A percentile compares a stretch with the other conserved stretches of the same genome.
Conservation (phyloP, 2,797 vertebrate species). For the Enteromius unitaeniatus region DNA sequence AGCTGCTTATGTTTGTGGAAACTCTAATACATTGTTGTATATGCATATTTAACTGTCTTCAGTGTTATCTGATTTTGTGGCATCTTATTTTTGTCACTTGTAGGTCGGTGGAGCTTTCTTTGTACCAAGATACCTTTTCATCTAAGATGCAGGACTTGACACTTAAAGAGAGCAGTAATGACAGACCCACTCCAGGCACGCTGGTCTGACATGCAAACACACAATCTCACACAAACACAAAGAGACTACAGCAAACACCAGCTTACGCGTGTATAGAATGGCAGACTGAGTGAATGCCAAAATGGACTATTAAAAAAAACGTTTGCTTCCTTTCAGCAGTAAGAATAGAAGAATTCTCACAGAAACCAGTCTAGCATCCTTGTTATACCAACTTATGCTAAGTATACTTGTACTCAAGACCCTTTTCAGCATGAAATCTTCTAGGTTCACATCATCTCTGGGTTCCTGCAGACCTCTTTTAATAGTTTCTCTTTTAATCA, state of each 20-base stretch:
- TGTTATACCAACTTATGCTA: neutral
- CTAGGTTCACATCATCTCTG: constrained; percentile 7
- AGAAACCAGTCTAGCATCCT: constrained; percentile 10
- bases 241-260: constrained; percentile 32
- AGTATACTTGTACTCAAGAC: constrained; percentile 14
- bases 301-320: neutral
- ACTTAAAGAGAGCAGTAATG: constrained; percentile 63
- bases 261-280: constrained; percentile 28
- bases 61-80: neutral
- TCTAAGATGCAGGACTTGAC: constrained; percentile 73
- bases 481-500: neutral
- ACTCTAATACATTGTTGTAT: neutral
- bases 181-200: constrained; percentile 76
- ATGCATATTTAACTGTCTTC: neutral
- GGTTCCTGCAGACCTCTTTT: neutral
- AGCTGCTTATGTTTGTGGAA: no score
- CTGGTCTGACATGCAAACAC: constrained; percentile 72
- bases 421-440: constrained; percentile 26
- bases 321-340: constrained; percentile 23
- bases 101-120: constrained; percentile 70
- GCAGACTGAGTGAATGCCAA: constrained; percentile 2
- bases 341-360: neutral
- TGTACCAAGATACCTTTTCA: constrained; percentile 70
- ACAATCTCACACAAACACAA: constrained; percentile 53
- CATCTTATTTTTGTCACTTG: constrained; percentile 33